phyloP scores from a whole-genome alignment of 2,888 invertebrate genomes.

The Rotaria socialis region DNA sequence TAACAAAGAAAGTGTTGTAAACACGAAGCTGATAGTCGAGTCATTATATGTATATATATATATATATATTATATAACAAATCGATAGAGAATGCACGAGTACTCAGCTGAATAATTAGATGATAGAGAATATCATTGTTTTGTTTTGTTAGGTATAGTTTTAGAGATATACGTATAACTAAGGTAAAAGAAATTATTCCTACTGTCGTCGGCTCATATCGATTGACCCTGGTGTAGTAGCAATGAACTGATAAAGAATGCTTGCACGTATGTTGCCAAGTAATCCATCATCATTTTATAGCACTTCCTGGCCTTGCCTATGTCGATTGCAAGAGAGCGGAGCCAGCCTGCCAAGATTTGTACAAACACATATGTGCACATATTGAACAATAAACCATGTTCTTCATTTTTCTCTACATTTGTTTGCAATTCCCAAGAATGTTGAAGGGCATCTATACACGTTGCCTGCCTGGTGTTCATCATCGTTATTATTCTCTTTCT shows the following conservation, averaged over 20 bases:
- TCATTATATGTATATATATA: not conserved
- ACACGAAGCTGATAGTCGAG: not conserved
- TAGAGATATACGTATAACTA: not conserved
- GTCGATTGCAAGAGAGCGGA: not conserved
- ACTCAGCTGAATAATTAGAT: not conserved
- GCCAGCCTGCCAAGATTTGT: not conserved
- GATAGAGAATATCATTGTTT: not conserved
- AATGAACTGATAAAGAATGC: slow-evolving; percentile 25
- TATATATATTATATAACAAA: not conserved
- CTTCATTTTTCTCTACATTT: not conserved
- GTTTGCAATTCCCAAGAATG: not conserved
- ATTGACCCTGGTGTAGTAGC: not conserved
- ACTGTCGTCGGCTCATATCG: not conserved
- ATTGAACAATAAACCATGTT: not conserved
- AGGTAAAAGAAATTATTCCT: not conserved
- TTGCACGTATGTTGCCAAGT: not conserved
- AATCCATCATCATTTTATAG: not conserved
- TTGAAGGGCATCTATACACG: not conserved
- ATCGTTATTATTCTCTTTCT: not conserved
- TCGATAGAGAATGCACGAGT: not conserved
- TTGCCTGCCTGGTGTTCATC: not conserved
- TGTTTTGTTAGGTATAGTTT: not conserved
- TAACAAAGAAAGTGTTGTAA: not conserved
- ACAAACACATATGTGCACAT: not conserved
- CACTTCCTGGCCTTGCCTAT: not conserved